Evolutionary conservation across 2,113 vertebrate genomes (phyloP).

Genomic region (Herpetotheres cachinnans): DNA sequence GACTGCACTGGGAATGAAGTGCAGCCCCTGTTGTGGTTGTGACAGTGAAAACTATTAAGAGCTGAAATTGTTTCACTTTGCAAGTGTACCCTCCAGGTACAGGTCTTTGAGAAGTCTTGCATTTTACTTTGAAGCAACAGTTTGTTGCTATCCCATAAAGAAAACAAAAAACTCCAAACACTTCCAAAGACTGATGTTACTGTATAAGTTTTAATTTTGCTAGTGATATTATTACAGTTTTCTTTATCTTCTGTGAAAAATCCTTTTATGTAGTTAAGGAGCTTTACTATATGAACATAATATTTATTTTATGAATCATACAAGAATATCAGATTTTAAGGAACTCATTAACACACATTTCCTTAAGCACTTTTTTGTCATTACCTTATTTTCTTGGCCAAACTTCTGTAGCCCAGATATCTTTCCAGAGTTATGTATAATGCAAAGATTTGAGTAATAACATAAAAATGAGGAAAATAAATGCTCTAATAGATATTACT

Average conservation of each 20-base stretch:
- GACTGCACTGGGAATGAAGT: background rate
- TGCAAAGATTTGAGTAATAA: slow-evolving; percentile 1
- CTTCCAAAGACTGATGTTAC: background rate
- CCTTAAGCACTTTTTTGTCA: slow-evolving; percentile 14
- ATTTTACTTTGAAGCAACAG: background rate
- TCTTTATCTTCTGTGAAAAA: background rate
- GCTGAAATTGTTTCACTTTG: background rate
- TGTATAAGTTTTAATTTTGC: background rate
- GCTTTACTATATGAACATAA: background rate
- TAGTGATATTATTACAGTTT: background rate
- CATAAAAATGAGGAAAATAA: slow-evolving; percentile 24
- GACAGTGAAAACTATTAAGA: background rate
- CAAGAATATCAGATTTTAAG: background rate
- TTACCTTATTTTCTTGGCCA: background rate
- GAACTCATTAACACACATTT: background rate
- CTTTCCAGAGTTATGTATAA: background rate
- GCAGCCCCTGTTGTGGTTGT: background rate
- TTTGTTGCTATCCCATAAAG: background rate
- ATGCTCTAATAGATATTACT: background rate
- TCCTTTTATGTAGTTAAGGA: background rate
- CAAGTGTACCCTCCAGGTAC: background rate
- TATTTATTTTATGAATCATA: background rate
- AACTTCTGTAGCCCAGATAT: background rate
- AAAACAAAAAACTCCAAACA: background rate
- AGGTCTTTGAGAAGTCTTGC: background rate